These are phyloP conservation scores for Parazoanthus atlanticus DNA, from an alignment of 92 coral and sea anemone species.

Conservation along the genomic window DNA sequence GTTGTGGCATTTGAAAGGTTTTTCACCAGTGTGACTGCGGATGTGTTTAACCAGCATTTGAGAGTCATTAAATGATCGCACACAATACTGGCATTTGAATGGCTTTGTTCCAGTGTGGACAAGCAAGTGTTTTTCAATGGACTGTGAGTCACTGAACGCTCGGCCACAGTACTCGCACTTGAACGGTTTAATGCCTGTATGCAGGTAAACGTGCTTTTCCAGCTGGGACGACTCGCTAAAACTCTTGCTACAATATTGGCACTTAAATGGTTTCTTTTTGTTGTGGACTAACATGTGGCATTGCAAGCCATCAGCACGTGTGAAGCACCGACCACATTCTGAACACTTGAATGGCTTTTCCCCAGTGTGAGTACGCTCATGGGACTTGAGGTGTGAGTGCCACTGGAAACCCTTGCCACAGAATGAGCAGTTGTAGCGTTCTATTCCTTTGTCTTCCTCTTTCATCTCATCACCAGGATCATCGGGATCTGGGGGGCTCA, in stretches of 20 bases:
- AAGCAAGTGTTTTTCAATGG: conserved; percentile 86
- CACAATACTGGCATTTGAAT: conserved; percentile 91
- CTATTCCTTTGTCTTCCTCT: conserved; percentile 55
- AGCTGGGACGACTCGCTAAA: conserved; percentile 80
- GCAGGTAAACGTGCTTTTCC: conserved; percentile 88
- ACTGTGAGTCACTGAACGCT: conserved; percentile 87
- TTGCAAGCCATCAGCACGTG: conserved; percentile 97
- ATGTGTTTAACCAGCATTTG: conserved; percentile 93
- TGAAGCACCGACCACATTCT: conserved; percentile 84
- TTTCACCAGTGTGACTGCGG: conserved; percentile 95
- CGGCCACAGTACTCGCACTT: conserved; percentile 93
- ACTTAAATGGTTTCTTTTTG: conserved; percentile 81
- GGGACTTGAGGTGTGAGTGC: conserved; percentile 92
- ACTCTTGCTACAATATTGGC: conserved; percentile 79
- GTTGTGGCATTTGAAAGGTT: conserved; percentile 91
- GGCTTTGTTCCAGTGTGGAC: conserved; percentile 84
- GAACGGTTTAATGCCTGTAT: conserved; percentile 93
- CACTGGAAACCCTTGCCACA: conserved; percentile 94
- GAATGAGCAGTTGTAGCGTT: conserved; percentile 74
- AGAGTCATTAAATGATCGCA: conserved; percentile 86
- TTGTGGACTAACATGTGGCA: conserved; percentile 93
- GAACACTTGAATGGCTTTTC: conserved; percentile 88
- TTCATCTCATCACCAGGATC: neutral
- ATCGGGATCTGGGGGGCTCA: neutral
- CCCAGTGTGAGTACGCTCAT: conserved; percentile 94